Base-by-base conservation (phyloP, 1,140 invertebrate species). In the Meloidogyne exigua region DNA sequence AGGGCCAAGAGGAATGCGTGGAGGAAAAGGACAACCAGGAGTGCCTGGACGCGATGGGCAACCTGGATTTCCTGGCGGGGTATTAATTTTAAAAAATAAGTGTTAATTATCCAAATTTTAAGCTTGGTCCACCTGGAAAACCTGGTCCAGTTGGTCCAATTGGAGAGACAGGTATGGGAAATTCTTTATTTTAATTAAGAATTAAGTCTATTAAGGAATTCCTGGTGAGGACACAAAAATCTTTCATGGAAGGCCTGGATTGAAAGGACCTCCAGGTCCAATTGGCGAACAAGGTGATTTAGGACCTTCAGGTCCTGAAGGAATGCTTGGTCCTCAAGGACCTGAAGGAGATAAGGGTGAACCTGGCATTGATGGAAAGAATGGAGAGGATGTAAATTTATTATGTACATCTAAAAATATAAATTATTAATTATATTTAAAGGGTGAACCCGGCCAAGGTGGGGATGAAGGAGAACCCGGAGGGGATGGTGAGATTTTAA, bases 1-100 rank as follows among this genome's bases (percentile, higher is more conserved):
- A 57, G 49, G 82, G 44, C 79, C 82, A 25, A 70, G 83, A 44
- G 83, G 83, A 76, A 84, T 84, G 83, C 76, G 83, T n/a, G 83
- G 83, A 79, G 65, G 70, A 62, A 76, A 76, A 39, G 71, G 71
- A 32, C 71, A 73, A n/a, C 71, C 71, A 32, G 71, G 71, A 42
- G 72, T 78, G 39, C 76, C 81, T 39, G 83, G 83, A 32, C 44
- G 83, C 21, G 83, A 84, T 76, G 83, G 83, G 39, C 76, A 79
- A 42, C 76, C 76, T 21, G 77, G 78, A 39, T 79, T 79, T 15
- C 76, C 77, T n/a, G 76, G 77, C 36, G 68, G 78, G 13, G 57
- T 79, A 67, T 11, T 39, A n/a, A 28, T 23, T 70, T 49, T 25
- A 18, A 21, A 26, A 12, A 42, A n/a, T 49, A 13, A 28, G n/a